Conservation (phyloP, 2,888 invertebrate species). For the Nebria brevicollis region DNA sequence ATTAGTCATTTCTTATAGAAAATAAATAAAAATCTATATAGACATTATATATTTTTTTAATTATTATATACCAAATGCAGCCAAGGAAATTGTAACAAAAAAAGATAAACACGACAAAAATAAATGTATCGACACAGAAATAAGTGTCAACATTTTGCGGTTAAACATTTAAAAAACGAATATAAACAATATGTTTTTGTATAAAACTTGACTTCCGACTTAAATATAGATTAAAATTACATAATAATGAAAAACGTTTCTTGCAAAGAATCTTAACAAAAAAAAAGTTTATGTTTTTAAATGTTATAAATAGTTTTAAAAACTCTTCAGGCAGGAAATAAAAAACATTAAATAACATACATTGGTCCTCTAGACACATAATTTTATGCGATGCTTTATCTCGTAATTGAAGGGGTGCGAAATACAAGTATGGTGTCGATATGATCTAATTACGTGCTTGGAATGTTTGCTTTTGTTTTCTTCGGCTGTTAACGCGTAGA, state of each 20-base stretch:
- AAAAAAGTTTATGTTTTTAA: too few species aligned
- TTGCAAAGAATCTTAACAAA: not conserved
- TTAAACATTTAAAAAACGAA: not conserved
- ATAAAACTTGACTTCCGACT: not conserved
- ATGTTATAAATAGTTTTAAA: too few species aligned
- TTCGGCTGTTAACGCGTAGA: not conserved
- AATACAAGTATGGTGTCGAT: not conserved
- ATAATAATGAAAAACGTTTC: not conserved
- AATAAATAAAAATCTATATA: too few species aligned
- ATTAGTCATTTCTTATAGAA: too few species aligned
- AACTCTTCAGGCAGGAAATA: too few species aligned
- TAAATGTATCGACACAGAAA: too few species aligned
- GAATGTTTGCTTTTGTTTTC: constrained; percentile 13
- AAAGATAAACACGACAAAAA: too few species aligned
- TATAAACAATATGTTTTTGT: not conserved
- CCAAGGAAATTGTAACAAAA: too few species aligned
- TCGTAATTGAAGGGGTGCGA: not conserved
- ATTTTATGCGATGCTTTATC: not conserved
- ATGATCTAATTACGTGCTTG: constrained; percentile 22
- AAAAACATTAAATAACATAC: too few species aligned
- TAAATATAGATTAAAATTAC: not conserved
- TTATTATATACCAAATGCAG: too few species aligned
- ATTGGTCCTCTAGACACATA: too few species aligned
- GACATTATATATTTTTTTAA: too few species aligned
- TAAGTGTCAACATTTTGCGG: constrained; percentile 1